Evolutionary conservation across 2,888 invertebrate genomes (phyloP).

Genomic region (Agriopis aurantiaria): DNA sequence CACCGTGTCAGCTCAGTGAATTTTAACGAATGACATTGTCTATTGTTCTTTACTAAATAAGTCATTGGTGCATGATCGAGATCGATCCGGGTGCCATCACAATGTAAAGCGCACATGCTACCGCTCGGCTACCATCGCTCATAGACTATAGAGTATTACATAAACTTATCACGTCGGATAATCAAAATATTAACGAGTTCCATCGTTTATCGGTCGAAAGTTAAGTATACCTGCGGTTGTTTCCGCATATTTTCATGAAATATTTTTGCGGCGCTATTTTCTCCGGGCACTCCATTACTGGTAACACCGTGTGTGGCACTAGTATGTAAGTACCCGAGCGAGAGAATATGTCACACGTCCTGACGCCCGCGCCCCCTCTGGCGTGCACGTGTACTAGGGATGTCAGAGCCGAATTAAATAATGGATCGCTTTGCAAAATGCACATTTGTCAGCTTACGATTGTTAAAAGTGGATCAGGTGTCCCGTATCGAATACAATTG

Average conservation of each 20-base stretch:
- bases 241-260: constrained; percentile 45
- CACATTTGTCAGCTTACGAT: constrained; percentile 57
- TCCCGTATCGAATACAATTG: background rate
- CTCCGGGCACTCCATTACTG: constrained; percentile 69
- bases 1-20: no score
- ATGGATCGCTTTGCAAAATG: constrained; percentile 66
- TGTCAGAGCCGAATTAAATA: constrained; percentile 69
- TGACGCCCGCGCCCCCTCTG: constrained; percentile 48
- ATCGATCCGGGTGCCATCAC: no score
- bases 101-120: no score
- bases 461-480: constrained; percentile 43
- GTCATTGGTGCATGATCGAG: no score
- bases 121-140: no score
- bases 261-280: constrained; percentile 57
- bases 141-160: no score
- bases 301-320: constrained; percentile 65
- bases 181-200: constrained; percentile 13
- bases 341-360: constrained; percentile 80
- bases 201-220: constrained; percentile 17
- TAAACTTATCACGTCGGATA: background rate
- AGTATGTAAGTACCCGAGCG: constrained; percentile 69
- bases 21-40: no score
- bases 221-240: constrained; percentile 9
- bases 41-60: no score
- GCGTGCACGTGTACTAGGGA: constrained; percentile 50